phyloP scores from a whole-genome alignment of 1,140 invertebrate species.

The Drosophila fuyamai region DNA sequence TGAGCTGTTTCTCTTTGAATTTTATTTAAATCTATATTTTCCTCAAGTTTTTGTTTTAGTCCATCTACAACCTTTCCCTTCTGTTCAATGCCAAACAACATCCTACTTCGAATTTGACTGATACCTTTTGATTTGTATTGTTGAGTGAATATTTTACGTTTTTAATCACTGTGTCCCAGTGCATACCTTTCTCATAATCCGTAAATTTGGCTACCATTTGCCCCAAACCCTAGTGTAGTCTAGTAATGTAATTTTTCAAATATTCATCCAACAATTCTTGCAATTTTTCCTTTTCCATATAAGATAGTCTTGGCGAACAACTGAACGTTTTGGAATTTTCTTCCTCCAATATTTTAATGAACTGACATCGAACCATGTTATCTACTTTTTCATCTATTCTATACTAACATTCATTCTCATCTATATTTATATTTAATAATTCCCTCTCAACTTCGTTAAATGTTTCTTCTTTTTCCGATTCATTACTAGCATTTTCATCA shows the following conservation, averaged over 20 bases:
- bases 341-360: too few relatives aligned
- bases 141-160: too few relatives aligned
- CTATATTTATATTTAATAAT: too few relatives aligned
- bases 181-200: not conserved
- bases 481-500: too few relatives aligned
- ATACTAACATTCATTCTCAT: too few relatives aligned
- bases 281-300: not conserved
- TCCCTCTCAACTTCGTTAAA: too few relatives aligned
- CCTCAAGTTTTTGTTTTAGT: conserved; percentile 13
- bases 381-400: too few relatives aligned
- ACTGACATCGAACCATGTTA: too few relatives aligned
- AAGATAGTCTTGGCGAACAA: not conserved
- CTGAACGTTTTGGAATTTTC: too few relatives aligned
- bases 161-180: not conserved
- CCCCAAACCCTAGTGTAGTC: conserved; percentile 42
- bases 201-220: conserved; percentile 8
- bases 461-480: too few relatives aligned
- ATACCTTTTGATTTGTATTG: too few relatives aligned
- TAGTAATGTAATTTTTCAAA: not conserved
- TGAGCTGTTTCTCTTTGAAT: not conserved
- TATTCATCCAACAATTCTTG: conserved; percentile 1
- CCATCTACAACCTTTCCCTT: conserved; percentile 6
- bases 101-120: not conserved
- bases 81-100: not conserved
- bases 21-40: not conserved